Conservation (phyloP, 2,888 invertebrate species). For the Catocala sponsa region DNA sequence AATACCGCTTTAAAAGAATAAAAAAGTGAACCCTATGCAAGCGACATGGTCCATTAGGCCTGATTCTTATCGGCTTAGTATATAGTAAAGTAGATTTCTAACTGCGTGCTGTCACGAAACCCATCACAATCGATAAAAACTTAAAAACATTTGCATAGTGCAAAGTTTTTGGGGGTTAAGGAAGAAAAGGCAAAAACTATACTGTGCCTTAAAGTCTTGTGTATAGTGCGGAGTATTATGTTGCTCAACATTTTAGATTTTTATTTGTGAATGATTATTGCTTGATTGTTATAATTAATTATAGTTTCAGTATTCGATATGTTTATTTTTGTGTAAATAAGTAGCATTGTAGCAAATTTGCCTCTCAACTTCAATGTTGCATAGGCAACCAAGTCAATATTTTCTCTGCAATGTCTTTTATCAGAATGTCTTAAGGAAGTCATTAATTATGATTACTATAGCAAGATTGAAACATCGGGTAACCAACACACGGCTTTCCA, state of each 20-base stretch:
- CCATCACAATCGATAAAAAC: slow-evolving; percentile 59
- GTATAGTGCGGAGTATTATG: background rate
- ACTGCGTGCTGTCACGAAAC: slow-evolving; percentile 70
- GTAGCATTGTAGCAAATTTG: no score
- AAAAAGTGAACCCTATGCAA: slow-evolving; percentile 26
- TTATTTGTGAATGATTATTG: background rate
- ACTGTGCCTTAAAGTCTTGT: background rate
- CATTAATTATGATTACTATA: no score
- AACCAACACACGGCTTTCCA: no score
- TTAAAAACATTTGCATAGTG: slow-evolving; percentile 63
- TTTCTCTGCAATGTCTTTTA: no score
- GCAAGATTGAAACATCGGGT: no score
- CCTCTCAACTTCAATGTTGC: no score
- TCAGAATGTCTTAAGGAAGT: no score
- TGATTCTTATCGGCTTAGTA: slow-evolving; percentile 58
- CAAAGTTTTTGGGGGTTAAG: slow-evolving; percentile 50
- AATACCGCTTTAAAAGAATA: slow-evolving; percentile 9
- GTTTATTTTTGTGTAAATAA: no score
- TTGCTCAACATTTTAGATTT: background rate
- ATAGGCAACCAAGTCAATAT: no score
- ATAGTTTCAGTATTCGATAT: no score
- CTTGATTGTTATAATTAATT: no score
- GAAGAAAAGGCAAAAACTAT: slow-evolving; percentile 29
- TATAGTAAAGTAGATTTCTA: slow-evolving; percentile 65
- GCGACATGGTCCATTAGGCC: slow-evolving; percentile 36